These are phyloP conservation scores for Dendrolimus pini DNA, from an alignment of 2,888 invertebrate genomes.

Conservation along the genomic window DNA sequence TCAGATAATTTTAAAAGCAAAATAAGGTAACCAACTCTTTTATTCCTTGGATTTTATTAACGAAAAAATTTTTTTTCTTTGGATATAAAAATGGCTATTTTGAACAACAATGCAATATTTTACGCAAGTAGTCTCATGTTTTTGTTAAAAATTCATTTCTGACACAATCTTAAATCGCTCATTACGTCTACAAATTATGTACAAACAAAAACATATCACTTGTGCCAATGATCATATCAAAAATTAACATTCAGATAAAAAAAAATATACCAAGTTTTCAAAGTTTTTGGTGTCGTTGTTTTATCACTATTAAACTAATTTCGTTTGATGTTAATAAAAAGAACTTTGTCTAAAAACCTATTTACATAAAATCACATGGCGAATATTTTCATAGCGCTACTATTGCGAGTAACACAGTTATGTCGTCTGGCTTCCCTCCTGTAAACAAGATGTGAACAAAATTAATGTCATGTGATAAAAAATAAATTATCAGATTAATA, in stretches of 20 bases:
- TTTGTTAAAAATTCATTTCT: neutral
- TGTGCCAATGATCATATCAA: neutral
- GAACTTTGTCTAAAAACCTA: constrained; percentile 44
- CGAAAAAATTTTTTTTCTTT: constrained; percentile 1
- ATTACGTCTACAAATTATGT: neutral
- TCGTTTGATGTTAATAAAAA: constrained; percentile 36
- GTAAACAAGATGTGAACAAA: constrained; percentile 52
- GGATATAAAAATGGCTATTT: constrained; percentile 5
- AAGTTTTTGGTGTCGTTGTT: constrained; percentile 58
- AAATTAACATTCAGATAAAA: neutral
- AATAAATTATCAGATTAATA: too few relatives aligned
- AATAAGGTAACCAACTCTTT: too few relatives aligned
- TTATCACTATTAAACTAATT: constrained; percentile 47
- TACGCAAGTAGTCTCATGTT: neutral
- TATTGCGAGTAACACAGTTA: constrained; percentile 96
- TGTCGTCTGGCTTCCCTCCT: constrained; percentile 99
- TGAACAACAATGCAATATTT: neutral
- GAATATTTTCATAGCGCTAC: constrained; percentile 84
- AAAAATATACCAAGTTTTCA: neutral
- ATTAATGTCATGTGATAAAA: neutral
- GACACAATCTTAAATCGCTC: neutral
- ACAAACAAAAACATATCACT: constrained; percentile 2
- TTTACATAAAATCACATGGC: constrained; percentile 45
- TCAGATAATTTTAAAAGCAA: too few relatives aligned
- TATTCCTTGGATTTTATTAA: neutral